Percentiles rank a stretch among this genome's conserved stretches.
These are phyloP conservation scores for Ips nitidus DNA, from an alignment of 1,140 invertebrate genomes.

Conservation along the genomic window DNA sequence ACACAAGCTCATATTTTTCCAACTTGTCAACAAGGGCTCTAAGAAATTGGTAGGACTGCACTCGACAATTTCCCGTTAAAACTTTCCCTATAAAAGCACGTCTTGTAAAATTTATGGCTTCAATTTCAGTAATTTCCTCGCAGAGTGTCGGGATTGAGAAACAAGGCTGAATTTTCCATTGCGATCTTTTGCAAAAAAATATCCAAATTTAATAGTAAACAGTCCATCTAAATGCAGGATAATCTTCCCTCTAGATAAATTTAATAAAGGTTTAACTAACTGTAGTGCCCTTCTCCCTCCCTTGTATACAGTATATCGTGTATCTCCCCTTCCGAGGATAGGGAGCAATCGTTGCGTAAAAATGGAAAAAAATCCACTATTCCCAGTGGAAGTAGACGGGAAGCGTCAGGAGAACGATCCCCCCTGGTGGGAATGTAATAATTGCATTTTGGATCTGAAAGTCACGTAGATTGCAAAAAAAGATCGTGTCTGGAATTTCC, in stretches of 20 bases:
- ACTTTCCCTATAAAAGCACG: slow-evolving; percentile 18
- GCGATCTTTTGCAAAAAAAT: neutral
- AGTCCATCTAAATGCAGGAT: slow-evolving; percentile 14
- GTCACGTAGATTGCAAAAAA: slow-evolving; percentile 15
- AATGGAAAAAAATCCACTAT: slow-evolving; percentile 36
- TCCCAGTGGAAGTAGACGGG: slow-evolving; percentile 5
- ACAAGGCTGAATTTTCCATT: neutral
- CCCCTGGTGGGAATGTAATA: slow-evolving; percentile 22
- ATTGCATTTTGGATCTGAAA: slow-evolving; percentile 37
- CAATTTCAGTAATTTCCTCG: slow-evolving; percentile 20
- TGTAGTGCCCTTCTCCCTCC: slow-evolving; percentile 11
- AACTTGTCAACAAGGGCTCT: too few relatives aligned
- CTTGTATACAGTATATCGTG: neutral
- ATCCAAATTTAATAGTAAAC: slow-evolving; percentile 6
- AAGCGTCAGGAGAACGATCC: slow-evolving; percentile 27
- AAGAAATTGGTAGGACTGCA: neutral
- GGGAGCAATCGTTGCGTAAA: slow-evolving; percentile 32
- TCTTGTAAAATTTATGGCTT: slow-evolving; percentile 13
- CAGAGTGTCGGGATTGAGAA: neutral
- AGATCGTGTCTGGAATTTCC: slow-evolving; percentile 14
- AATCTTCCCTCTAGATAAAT: slow-evolving; percentile 23
- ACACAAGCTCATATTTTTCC: too few relatives aligned
- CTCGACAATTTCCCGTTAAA: slow-evolving; percentile 3
- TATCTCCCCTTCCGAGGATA: slow-evolving; percentile 3
- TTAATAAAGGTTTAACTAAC: slow-evolving; percentile 41